These are phyloP conservation scores for Drosophila quinaria DNA, from an alignment of 2,888 invertebrate genomes.

Conservation along the genomic window DNA sequence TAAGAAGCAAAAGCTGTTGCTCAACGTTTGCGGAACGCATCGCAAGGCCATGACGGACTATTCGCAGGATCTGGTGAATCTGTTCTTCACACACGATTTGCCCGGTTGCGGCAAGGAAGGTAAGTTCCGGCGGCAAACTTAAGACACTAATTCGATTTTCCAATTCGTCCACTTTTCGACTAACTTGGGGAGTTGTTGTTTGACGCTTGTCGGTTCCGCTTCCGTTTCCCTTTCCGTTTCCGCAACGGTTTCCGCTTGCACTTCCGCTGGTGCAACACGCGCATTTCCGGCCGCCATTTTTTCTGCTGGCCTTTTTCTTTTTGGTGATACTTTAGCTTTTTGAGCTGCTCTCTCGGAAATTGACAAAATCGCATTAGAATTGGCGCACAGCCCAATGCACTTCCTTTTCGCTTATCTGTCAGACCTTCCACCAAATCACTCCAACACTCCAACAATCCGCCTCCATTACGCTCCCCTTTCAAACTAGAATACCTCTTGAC, in stretches of 20 bases:
- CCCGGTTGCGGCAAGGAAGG: constrained; percentile 81
- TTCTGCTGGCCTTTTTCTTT: constrained; percentile 30
- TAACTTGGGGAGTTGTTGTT: constrained; percentile 46
- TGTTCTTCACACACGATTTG: constrained; percentile 81
- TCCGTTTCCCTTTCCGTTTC: constrained; percentile 48
- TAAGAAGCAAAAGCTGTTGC: constrained; percentile 59
- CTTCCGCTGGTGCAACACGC: constrained; percentile 74
- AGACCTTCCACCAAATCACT: constrained; percentile 18
- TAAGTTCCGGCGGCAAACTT: constrained; percentile 59
- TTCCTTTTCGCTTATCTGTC: constrained; percentile 69
- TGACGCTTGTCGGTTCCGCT: constrained; percentile 68
- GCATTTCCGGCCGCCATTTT: constrained; percentile 64
- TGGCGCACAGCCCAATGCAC: constrained; percentile 85
- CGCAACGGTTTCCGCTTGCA: constrained; percentile 50
- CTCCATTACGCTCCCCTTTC: not conserved
- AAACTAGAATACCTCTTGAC: constrained; percentile 24
- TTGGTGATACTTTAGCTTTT: constrained; percentile 41
- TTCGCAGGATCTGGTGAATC: constrained; percentile 83
- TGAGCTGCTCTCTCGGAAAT: constrained; percentile 61
- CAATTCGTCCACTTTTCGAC: constrained; percentile 46
- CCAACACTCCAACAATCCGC: constrained; percentile 1
- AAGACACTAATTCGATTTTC: constrained; percentile 70
- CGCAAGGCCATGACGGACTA: constrained; percentile 84
- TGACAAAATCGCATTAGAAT: constrained; percentile 84
- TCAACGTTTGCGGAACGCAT: constrained; percentile 81